Conservation (phyloP, 2,888 invertebrate species). For the Parascotia fuliginaria region DNA sequence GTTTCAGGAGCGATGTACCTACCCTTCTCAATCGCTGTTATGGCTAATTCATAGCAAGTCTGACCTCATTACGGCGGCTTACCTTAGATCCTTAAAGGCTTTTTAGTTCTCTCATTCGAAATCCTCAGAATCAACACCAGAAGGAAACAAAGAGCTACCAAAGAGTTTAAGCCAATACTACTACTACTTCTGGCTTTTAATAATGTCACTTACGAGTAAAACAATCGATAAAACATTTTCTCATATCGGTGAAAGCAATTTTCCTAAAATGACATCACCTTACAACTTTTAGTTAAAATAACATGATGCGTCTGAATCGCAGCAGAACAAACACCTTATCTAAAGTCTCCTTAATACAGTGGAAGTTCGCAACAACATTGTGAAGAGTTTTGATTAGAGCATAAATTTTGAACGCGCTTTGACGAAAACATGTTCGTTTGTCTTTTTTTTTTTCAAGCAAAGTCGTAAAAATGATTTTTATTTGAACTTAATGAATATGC, state of each 20-base stretch:
- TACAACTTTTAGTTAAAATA: background rate
- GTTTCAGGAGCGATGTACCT: too few species aligned
- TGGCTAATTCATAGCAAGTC: too few species aligned
- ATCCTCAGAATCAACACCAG: too few species aligned
- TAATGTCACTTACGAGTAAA: too few species aligned
- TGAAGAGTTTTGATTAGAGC: slow-evolving; percentile 64
- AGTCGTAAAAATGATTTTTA: slow-evolving; percentile 28
- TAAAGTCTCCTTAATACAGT: slow-evolving; percentile 17
- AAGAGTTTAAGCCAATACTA: too few species aligned
- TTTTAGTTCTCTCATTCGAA: too few species aligned
- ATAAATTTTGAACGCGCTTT: slow-evolving; percentile 57
- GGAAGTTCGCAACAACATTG: slow-evolving; percentile 46
- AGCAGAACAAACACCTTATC: slow-evolving; percentile 4
- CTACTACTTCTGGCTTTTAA: too few species aligned
- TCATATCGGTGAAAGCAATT: background rate
- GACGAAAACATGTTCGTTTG: slow-evolving; percentile 52
- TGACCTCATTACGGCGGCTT: too few species aligned
- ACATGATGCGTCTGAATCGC: slow-evolving; percentile 3
- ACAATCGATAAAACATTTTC: too few species aligned
- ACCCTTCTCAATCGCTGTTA: too few species aligned
- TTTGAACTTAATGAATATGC: slow-evolving; percentile 41
- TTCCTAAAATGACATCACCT: background rate
- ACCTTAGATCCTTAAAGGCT: too few species aligned
- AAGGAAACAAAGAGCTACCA: too few species aligned
- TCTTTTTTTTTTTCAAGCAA: slow-evolving; percentile 25